Evolutionary conservation across 2,888 invertebrate genomes (phyloP), one percentile per base, ranked within the genome.

Genomic region (Lasioglossum figueresi): DNA sequence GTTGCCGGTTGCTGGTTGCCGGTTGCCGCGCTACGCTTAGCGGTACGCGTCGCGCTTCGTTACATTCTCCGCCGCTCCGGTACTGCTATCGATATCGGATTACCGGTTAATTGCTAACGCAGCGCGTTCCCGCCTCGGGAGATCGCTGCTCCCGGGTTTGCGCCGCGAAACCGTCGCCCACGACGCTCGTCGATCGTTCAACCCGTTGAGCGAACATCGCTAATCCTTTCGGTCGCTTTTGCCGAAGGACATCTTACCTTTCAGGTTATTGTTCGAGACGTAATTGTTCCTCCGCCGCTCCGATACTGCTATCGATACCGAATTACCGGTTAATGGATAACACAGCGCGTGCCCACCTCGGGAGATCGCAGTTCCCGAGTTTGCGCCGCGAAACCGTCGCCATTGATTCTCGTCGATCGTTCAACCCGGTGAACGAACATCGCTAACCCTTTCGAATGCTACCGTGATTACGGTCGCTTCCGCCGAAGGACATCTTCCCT

Each of bases 51-150:
- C 80, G 45, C 80, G 76, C 68, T 59, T 48, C 76, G 77, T 66
- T 68, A 63, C 73, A 76, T 73, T 81, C 70, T 52, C n/a, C 80
- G 74, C 16, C 31, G 14, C 63, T 63, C 63, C 59, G 27, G 77
- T 84, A 68, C 68, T 48, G 56, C 40, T 76, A 86, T 86, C 78
- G 80, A 88, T 86, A 88, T 88, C 86, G 78, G 82, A 86, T 88
- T 88, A 80, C 80, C 80, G 76, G 80, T 74, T 82, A 83, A 88
- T 82, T 82, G 77, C 78, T 19, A 76, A 43, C 77, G 84, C 72
- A 78, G 81, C 85, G 73, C 70, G 80, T 75, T 75, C 74, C 31
- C 48, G 76, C 73, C 45, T 70, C 31, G 48, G 77, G 79, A 79
- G 79, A 87, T 82, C n/a, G 80, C 72, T 77, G 85, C 82, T 37